Evolutionary conservation across 2,113 vertebrate genomes (phyloP), one percentile per base, ranked within the genome.

Genomic region (Corythornis madagascariensis): DNA sequence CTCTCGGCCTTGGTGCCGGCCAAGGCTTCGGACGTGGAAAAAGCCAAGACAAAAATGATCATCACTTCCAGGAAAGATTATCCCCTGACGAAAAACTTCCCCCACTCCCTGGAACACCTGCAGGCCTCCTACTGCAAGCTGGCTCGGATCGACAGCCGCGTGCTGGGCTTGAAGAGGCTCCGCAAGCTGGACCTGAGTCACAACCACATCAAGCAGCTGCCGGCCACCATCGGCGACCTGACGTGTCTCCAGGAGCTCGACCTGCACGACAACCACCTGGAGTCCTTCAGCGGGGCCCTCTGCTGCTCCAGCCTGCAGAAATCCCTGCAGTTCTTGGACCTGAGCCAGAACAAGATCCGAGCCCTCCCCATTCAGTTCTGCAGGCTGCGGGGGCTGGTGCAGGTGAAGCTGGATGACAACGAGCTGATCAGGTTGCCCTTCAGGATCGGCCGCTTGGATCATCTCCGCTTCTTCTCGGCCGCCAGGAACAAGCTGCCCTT

Each of bases 61-160:
- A 98, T 99, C 40, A 97, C 98, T 17, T 99, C 98, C 33, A 99
- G 98, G 96, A 99, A 98, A 93, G 99, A 99, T 85, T 99, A 99
- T 69, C 99, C 99, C 7, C 97, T 99, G 81, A 98, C 98, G 60
- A 99, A 97, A 79, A 98, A 86, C 97, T 99, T 99, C 78, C 99
- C 99, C 1, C 98, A 97, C 90, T 98, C 98, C 42, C 97, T 99
- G 80, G 98, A 99, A 88, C 98, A 99, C 63, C 99, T 99, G 91
- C 99, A 99, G 87, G 97, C 99, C 89, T 99, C 99, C 1, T 99
- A 99, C 93, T 99, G 99, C 96, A 98, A 98, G 33, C 98, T 99
- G 19, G 97, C 98, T 14, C 97, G 98, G 3, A 84, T 99, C 29
- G 99, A 99, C 97, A 98, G 90, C 93, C 97, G 99, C 4, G 98